Evolutionary conservation across 2,797 vertebrate genomes (phyloP), one percentile per base, ranked within the genome.

Genomic region (Ispidina lecontei): DNA sequence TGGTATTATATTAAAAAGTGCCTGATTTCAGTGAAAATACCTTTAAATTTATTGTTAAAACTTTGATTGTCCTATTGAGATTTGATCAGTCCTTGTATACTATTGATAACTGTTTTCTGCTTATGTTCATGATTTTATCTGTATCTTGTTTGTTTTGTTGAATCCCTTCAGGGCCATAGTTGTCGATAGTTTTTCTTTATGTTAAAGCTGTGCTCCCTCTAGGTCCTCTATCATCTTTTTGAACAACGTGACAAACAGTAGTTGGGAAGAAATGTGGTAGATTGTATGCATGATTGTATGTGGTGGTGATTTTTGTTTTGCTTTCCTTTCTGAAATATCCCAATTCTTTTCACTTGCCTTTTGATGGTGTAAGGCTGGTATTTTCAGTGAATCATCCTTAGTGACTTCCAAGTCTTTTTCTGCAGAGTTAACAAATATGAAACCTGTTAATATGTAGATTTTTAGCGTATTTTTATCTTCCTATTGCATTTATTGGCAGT

Each of bases 241-340:
- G 54, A 68, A 33, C 35, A 49, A 17, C 26, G 13, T 44, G 20
- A 37, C 20, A 71, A 73, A 46, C 11, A 59, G 43, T 83, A 35
- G 19, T 54, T 5, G 41, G 33, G 64, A 68, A 65, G 0, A 52
- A 6, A 21, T 0, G 0, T 60, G 8, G 20, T 56, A 54, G 23
- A 7, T 64, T 33, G 5, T 60, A 49, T 31, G 33, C 43, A 8
- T 22, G 23, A 7, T 64, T 33, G 5, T 64, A 49, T 31, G 33
- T 51, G 9, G 25, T 4, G 2, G 6, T 51, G 25, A 37, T 68
- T 60, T 59, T 19, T 74, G 6, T 23, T 89, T 62, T 63, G 26
- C 49, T 89, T 83, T 85, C 4, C 5, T 28, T 85, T 80, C 56
- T 76, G 6, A 62, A 52, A 47, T 58, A 17, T 29, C 12, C 13